phyloP scores from a whole-genome alignment of 2,797 vertebrate species.

The Microctenopoma steveboyesi region DNA sequence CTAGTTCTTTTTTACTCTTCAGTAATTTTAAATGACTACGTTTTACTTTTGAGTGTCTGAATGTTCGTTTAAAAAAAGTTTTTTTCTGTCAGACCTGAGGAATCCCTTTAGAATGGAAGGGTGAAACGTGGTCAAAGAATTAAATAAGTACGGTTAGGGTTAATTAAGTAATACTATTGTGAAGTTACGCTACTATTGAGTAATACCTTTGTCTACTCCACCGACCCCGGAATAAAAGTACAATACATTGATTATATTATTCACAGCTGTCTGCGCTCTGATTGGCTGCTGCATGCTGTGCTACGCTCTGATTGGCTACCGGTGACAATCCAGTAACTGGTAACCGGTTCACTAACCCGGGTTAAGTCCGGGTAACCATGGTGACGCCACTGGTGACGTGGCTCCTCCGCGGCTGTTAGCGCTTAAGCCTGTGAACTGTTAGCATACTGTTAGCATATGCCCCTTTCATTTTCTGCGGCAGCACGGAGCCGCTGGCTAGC shows the following conservation, averaged over 20 bases:
- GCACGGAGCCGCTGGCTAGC: rapidly evolving
- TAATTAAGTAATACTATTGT: too few relatives aligned
- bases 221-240: too few relatives aligned
- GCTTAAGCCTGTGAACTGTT: slow-evolving; percentile 12
- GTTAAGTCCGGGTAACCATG: background rate
- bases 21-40: too few relatives aligned
- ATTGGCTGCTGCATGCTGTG: slow-evolving; percentile 20
- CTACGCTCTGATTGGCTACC: slow-evolving; percentile 9
- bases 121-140: too few relatives aligned
- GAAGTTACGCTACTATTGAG: too few relatives aligned
- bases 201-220: too few relatives aligned
- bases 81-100: too few relatives aligned
- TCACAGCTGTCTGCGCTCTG: slow-evolving; percentile 3
- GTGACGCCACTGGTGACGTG: slow-evolving; percentile 22
- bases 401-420: background rate
- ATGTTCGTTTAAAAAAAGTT: too few relatives aligned
- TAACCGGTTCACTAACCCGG: background rate
- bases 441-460: slow-evolving; percentile 3
- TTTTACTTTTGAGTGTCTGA: too few relatives aligned
- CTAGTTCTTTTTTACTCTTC: too few relatives aligned
- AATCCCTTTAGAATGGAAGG: too few relatives aligned
- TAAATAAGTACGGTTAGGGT: too few relatives aligned
- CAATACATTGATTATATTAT: slow-evolving; percentile 1
- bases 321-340: background rate
- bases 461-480: background rate